Evolutionary conservation across 2,888 invertebrate species (phyloP).

Genomic region (Pyrrhia umbra): DNA sequence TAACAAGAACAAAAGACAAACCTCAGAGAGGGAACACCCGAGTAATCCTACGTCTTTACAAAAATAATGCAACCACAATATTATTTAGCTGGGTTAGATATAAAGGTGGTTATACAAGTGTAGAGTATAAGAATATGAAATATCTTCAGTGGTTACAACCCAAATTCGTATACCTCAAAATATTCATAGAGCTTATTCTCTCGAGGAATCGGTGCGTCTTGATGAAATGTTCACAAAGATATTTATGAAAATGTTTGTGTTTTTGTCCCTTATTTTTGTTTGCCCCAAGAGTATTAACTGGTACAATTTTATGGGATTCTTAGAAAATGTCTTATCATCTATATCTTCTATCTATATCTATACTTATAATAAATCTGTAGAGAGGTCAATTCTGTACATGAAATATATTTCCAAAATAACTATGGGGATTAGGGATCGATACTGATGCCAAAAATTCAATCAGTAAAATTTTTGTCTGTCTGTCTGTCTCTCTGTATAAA

Average conservation of each 20-base stretch:
- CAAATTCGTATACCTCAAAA: slow-evolving; percentile 79
- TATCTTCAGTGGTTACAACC: slow-evolving; percentile 71
- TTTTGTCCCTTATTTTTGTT: slow-evolving; percentile 65
- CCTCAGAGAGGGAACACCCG: slow-evolving; percentile 68
- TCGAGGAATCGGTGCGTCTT: slow-evolving; percentile 73
- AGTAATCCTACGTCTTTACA: slow-evolving; percentile 75
- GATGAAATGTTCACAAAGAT: slow-evolving; percentile 78
- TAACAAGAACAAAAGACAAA: slow-evolving; percentile 80
- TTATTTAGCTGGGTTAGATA: slow-evolving; percentile 66
- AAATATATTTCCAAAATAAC: too few relatives aligned
- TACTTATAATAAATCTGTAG: too few relatives aligned
- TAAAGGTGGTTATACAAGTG: slow-evolving; percentile 56
- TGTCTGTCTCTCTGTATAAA: too few relatives aligned
- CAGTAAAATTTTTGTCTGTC: too few relatives aligned
- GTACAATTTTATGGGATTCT: slow-evolving; percentile 51
- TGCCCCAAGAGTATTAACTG: slow-evolving; percentile 44
- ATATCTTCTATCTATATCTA: too few relatives aligned
- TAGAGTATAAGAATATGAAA: slow-evolving; percentile 64
- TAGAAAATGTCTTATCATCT: slow-evolving; percentile 21
- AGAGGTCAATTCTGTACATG: too few relatives aligned
- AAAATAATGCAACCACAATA: slow-evolving; percentile 76
- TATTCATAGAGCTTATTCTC: slow-evolving; percentile 83
- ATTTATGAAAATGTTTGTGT: slow-evolving; percentile 74
- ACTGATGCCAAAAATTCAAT: too few relatives aligned
- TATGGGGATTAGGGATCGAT: too few relatives aligned